Conservation (phyloP, 2,113 vertebrate genomes). For the Percina caprodes region DNA sequence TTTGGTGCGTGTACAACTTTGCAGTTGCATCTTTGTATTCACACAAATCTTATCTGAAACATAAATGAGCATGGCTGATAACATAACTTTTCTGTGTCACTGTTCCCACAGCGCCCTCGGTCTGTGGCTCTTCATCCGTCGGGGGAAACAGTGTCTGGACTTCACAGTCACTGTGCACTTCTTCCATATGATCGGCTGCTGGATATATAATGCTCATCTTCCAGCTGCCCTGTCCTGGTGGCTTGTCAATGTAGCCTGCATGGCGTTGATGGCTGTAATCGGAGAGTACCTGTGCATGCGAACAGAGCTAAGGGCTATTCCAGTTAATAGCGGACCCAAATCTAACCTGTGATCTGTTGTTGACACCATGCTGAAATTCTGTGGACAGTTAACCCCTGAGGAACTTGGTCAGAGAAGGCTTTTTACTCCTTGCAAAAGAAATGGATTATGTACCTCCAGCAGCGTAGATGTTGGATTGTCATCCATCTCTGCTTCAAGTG, state of each 20-base stretch:
- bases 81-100: neutral
- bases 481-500: constrained; percentile 30
- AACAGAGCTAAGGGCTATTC: constrained; percentile 97
- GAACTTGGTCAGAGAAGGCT: constrained; percentile 24
- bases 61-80: neutral
- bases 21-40: neutral
- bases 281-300: constrained; percentile 99
- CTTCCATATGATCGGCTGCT: constrained; percentile 97
- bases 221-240: constrained; percentile 94
- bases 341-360: constrained; percentile 88
- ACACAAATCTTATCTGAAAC: neutral
- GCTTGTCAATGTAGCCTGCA: constrained; percentile 95
- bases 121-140: constrained; percentile 96
- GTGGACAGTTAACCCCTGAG: constrained; percentile 17
- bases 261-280: constrained; percentile 96
- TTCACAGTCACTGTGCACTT: constrained; percentile 98
- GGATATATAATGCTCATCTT: constrained; percentile 94
- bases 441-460: constrained; percentile 4
- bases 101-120: constrained; percentile 88
- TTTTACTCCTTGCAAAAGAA: constrained; percentile 31
- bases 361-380: constrained; percentile 15
- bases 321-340: constrained; percentile 94
- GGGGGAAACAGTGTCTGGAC: constrained; percentile 98
- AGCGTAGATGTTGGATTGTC: constrained; percentile 8
- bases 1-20: neutral